Conservation (phyloP, 2,797 vertebrate genomes). For the Telmatherina bonti region DNA sequence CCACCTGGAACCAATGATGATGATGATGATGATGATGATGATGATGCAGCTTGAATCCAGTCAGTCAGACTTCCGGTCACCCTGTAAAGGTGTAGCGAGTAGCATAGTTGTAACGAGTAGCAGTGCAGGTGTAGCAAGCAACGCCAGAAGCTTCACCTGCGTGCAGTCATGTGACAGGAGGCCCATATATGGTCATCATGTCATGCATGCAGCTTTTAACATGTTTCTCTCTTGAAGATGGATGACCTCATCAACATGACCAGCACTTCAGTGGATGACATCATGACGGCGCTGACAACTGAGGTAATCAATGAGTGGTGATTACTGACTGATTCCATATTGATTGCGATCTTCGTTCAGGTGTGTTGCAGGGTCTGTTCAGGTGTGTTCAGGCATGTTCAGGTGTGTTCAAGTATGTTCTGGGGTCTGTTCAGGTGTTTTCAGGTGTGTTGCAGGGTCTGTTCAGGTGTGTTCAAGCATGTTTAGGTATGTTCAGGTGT, state of each 20-base stretch:
- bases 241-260: constrained; percentile 2
- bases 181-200: background rate
- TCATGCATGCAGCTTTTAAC: background rate
- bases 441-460: no score
- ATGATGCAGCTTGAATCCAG: no score
- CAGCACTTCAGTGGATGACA: constrained; percentile 45
- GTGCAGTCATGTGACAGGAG: no score
- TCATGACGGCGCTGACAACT: constrained; percentile 11
- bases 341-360: background rate
- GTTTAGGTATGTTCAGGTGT: constrained; percentile 7
- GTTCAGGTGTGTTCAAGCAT: background rate
- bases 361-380: background rate
- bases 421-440: no score
- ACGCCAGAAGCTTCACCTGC: no score
- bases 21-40: no score
- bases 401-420: background rate
- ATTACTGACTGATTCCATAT: background rate
- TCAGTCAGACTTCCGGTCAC: no score
- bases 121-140: no score
- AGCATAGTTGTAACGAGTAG: no score
- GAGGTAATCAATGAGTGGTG: constrained; percentile 34
- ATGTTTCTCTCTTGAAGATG: constrained; percentile 13
- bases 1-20: no score
- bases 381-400: no score
- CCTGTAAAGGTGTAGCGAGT: no score